Base-by-base conservation (phyloP, 1,140 invertebrate species). In the Cyclina sinensis region DNA sequence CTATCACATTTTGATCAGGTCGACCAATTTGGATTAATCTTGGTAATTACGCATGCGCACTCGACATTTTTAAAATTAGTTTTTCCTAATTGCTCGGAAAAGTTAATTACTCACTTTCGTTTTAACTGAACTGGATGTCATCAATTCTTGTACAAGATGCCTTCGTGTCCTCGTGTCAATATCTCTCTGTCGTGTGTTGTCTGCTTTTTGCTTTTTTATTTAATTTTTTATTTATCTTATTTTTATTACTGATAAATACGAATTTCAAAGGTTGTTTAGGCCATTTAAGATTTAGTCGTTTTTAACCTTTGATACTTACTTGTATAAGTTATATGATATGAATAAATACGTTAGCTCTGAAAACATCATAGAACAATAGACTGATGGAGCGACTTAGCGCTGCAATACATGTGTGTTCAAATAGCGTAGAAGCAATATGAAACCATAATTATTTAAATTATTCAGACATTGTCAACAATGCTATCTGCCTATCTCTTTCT, bases 61-160 rank as follows among this genome's bases (percentile, higher is more conserved):
- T 48, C 12, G 27, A 9, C n/a, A 87, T 1, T 54, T 80, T 79
- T 43, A 39, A 78, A 79, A 80, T 80, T 87, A 86, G 70, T 80
- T 80, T 51, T 80, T 51, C 76, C 57, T 87, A 87, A 87, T 87
- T 78, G 76, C 30, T 24, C 39, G 9, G 59, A 48, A 87, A 87
- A 87, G 85, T 87, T 87, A 80, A 87, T 87, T 87, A 87, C 70
- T 48, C 62, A 43, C 82, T 35, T 70, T 54, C 37, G 51, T 70
- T 54, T 46, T 30, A 78, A 78, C 43, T 1, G 74, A 54, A 54
- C 43, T 78, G 74, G 27, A 43, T 51, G 48, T 24, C 82, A 84
- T 84, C 68, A 48, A 84, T 84, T 74, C 82, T 70, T 73, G 82
- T 73, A 73, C 65, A 32, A 35, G 35, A 43, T 46, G 18, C 24